phyloP scores from a whole-genome alignment of 2,888 invertebrate species.

The Eupithecia abbreviata region DNA sequence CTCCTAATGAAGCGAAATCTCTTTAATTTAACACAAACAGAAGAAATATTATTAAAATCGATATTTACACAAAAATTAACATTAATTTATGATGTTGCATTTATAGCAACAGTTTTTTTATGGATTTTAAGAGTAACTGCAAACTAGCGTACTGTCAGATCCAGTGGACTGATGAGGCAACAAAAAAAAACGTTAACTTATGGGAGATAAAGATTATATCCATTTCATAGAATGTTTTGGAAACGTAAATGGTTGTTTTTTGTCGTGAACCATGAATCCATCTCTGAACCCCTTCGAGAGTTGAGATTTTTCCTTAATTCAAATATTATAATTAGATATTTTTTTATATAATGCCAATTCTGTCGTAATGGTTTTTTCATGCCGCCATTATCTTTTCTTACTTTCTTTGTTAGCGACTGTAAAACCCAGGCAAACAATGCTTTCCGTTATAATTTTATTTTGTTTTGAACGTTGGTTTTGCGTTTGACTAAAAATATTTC shows the following conservation, averaged over 20 bases:
- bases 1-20: no score
- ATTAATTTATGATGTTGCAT: no score
- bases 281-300: background rate
- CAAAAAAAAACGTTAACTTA: no score
- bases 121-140: no score
- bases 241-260: background rate
- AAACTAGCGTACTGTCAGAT: no score
- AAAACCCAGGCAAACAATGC: background rate
- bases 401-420: background rate
- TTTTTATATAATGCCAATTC: background rate
- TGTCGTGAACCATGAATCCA: background rate
- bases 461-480: background rate
- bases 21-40: no score
- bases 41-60: no score
- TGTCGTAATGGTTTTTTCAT: background rate
- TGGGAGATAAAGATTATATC: no score
- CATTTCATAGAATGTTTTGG: no score
- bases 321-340: slow-evolving; percentile 2
- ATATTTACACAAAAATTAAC: no score
- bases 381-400: background rate
- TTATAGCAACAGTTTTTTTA: no score
- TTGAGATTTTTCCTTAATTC: background rate
- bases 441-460: background rate
- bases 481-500: background rate
- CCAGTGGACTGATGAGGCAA: no score